Conservation (phyloP, 2,888 invertebrate genomes). For the Lottia gigantea region DNA sequence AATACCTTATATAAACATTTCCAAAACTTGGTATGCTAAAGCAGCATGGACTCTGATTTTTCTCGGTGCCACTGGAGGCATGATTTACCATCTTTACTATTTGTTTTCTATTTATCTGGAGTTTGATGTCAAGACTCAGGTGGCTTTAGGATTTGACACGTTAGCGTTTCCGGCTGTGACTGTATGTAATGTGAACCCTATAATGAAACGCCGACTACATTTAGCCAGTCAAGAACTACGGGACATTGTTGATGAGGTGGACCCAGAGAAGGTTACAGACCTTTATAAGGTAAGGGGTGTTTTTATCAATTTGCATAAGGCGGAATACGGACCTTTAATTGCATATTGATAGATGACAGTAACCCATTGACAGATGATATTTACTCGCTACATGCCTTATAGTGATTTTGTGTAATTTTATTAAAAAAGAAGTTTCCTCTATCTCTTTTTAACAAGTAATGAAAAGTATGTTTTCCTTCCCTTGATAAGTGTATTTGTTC, state of each 20-base stretch:
- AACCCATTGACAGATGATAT: too few species aligned
- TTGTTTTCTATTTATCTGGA: constrained; percentile 19
- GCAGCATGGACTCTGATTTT: constrained; percentile 29
- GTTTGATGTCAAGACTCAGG: constrained; percentile 16
- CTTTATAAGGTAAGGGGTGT: background rate
- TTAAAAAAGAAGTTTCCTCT: too few species aligned
- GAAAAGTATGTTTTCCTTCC: too few species aligned
- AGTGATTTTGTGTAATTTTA: too few species aligned
- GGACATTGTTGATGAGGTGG: background rate
- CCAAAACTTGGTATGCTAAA: constrained; percentile 23
- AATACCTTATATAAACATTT: constrained; percentile 23
- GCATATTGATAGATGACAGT: too few species aligned
- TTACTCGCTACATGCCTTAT: too few species aligned
- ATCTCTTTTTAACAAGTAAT: too few species aligned
- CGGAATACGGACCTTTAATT: too few species aligned
- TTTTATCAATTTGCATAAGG: too few species aligned
- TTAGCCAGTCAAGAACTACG: background rate
- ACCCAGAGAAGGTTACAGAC: background rate
- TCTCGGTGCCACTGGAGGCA: constrained; percentile 17
- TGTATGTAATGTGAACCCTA: constrained; percentile 34
- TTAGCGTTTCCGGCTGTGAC: constrained; percentile 32
- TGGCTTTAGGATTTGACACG: constrained; percentile 23
- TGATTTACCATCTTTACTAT: constrained; percentile 18
- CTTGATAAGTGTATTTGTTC: too few species aligned
- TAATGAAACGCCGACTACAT: constrained; percentile 14